Conservation (phyloP, 2,113 vertebrate genomes). For the Nycticorax nycticorax region DNA sequence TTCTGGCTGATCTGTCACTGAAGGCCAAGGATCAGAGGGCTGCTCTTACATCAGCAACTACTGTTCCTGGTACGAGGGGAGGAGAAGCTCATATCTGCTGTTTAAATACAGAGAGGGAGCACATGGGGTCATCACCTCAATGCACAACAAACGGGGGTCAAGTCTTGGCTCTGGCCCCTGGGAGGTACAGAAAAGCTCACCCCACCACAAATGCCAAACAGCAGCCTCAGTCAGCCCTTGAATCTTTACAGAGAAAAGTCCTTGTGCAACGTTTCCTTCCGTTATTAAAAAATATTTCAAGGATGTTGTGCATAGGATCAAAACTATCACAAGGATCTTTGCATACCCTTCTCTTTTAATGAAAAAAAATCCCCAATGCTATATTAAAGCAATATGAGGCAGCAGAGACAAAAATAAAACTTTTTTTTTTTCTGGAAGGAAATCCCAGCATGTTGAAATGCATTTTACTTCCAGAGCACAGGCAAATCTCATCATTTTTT, state of each 20-base stretch:
- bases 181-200: not conserved
- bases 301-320: not conserved
- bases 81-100: not conserved
- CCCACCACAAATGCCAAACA: not conserved
- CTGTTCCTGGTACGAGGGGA: not conserved
- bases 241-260: not conserved
- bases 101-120: not conserved
- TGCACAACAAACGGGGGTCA: rapidly evolving
- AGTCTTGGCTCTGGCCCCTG: not conserved
- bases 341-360: not conserved
- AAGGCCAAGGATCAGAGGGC: constrained; percentile 15
- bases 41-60: not conserved
- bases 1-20: not conserved
- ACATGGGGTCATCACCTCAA: not conserved
- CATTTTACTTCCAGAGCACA: not conserved
- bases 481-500: not conserved
- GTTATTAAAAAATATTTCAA: not conserved
- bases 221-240: not conserved
- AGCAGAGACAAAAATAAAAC: not conserved
- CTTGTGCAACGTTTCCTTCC: not conserved
- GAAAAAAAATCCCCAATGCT: not conserved
- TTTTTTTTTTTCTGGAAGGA: not conserved
- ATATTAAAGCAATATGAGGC: not conserved
- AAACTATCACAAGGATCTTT: not conserved
- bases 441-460: not conserved